Base-by-base conservation (phyloP, 2,888 invertebrate species). In the Drosophila atroscutellata region DNA sequence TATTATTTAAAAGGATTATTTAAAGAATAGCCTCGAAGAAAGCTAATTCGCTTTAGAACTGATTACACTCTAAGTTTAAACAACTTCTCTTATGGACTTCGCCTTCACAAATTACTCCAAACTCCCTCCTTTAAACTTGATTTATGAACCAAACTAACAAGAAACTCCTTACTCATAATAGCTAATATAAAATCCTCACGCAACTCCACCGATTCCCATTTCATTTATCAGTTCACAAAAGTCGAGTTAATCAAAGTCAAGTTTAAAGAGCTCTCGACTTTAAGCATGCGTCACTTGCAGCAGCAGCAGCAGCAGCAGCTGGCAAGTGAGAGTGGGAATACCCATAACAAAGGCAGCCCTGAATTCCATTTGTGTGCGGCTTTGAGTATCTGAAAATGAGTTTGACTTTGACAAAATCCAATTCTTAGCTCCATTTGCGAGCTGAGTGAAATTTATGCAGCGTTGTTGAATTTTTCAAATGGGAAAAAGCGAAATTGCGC, bases 391-490 rank as follows among this genome's bases (percentile, higher is more conserved):
- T 20, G 54, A 59, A 45, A 57, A 72, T 66, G 57, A 75, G 47
- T 69, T 62, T 50, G 26, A 36, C 32, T 56, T 65, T 39, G 26
- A 18, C 28, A 18, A 54, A 54, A 26, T n/a, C 37, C 55, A 55
- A 50, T 24, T 20, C 24, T 26, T 15, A 20, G 28, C 13, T 39
- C 30, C 13, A 34, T 26, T 26, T 30, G 18, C 13, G 7, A 59
- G 42, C 63, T 67, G 64, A 68, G 55, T 61, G 26, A 76, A 81
- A 77, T 81, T 81, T 74, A 81, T 77, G 72, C 81, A 74, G 63
- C 58, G 47, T 56, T 54, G 59, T 69, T 71, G 51, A 69, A 72
- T 72, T 72, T 74, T 75, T 50, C 24, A 52, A 55, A 57, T 42
- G 68, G 68, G 36, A 49, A 64, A 72, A 51, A 45, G 49, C 42